phyloP scores from a whole-genome alignment of 2,797 vertebrate species.

The Clarias laeviceps region DNA sequence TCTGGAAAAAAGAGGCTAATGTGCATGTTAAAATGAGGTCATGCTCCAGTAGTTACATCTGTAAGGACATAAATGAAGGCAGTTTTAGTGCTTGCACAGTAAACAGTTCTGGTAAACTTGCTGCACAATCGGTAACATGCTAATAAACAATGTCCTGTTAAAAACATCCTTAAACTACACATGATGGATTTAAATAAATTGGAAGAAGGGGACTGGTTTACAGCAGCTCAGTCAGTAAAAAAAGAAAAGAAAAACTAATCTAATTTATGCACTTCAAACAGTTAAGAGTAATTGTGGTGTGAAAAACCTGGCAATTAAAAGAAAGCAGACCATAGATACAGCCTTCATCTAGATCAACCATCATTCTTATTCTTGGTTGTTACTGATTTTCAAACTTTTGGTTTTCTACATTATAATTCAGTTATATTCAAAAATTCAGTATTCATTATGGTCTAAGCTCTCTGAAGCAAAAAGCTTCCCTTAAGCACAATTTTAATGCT shows the following conservation, averaged over 20 bases:
- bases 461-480: background rate
- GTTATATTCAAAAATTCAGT: background rate
- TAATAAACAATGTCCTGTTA: conserved; percentile 3
- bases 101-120: background rate
- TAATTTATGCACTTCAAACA: background rate
- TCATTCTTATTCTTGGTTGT: background rate
- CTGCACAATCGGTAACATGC: background rate
- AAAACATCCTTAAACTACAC: background rate
- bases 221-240: background rate
- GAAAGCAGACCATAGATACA: background rate
- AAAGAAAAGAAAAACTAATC: background rate
- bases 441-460: background rate
- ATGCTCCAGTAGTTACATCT: background rate
- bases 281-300: background rate
- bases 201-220: background rate
- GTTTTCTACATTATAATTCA: background rate
- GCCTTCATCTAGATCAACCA: background rate
- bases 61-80: background rate
- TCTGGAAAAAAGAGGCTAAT: conserved; percentile 8
- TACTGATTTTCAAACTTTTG: background rate
- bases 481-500: background rate
- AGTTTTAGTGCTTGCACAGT: background rate
- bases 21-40: conserved; percentile 3
- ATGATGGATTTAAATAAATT: background rate
- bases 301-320: background rate